Evolutionary conservation across 2,888 invertebrate species (phyloP), one percentile per base, ranked within the genome.

Genomic region (Masnerella sp.): DNA sequence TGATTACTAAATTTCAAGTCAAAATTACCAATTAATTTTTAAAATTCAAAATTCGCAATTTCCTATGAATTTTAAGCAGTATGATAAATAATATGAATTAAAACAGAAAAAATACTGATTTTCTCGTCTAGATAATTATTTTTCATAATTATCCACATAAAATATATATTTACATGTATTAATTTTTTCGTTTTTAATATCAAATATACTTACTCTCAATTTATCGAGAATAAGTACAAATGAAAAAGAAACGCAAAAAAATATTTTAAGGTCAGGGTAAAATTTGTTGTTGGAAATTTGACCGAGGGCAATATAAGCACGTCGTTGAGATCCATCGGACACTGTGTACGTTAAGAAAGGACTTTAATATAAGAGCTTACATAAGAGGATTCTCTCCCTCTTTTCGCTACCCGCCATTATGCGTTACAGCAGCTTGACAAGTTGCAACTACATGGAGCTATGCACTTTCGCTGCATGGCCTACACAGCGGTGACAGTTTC

Each of bases 401-500:
- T 72, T 71, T 54, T 52, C 65, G 59, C 18, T 58, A 51, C 42
- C 36, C 62, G 74, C 77, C 77, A 78, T 80, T 81, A 81, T 76
- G 77, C 78, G 75, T 80, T 81, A 78, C 77, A 77, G 76, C 80
- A 45, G 59, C 76, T 75, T 68, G 71, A 56, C 72, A 54, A 78
- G 61, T 80, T 77, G 76, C 76, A 74, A 79, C 79, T 80, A 78
- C 76, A 76, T 69, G 75, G 77, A 78, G 75, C 74, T 79, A 79
- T 81, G 80, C 81, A 81, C 81, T 81, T 81, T 81, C 81, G 78
- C 79, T 75, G 65, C 47, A 43, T 58, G 71, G 71, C 71, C 71
- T 64, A 71, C 71, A 64, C 51, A 71, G 56, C 58, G 58, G 64
- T 58, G 71, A 71, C 64, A 71, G 64, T 71, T 71, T 52, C 51